Evolutionary conservation across 2,797 vertebrate species (phyloP), one percentile per base, ranked within the genome.

Genomic region (Nothura maculosa): DNA sequence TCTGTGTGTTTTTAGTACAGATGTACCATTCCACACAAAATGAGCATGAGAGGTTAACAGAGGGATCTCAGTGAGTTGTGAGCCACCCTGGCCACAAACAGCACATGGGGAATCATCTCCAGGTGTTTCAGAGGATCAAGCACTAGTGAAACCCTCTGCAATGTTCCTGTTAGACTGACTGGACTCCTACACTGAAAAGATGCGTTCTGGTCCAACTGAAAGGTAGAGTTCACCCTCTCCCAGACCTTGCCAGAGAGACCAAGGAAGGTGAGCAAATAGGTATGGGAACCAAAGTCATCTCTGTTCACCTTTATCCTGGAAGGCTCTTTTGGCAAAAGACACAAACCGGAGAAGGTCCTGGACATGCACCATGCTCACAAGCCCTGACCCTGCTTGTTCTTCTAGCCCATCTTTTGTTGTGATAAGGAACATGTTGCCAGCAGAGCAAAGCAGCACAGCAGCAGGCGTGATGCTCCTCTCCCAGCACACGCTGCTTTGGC

Each of bases 401-500:
- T 58, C 54, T 45, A 1, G 0, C 30, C 74, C 25, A 2, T 54
- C 36, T 42, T 38, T 50, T 18, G 50, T 0, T 0, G 66, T 30
- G 80, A 17, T 72, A 42, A n/a, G 43, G 55, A 69, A 66, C 0
- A 0, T 3, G 8, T 48, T 84, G 87, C 58, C 80, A 90, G 87
- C 62, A 87, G 77, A 40, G 9, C 50, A 32, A 48, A 66, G 66
- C 91, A 81, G 83, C 34, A 32, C 87, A 81, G 87, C 64, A 6
- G 7, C 1, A 60, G 72, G 9, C 1, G 6, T 13, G 62, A 62
- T 68, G 50, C 74, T 76, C 27, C 63, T 88, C 83, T 81, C 70
- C 27, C 18, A 81, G 77, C 90, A 47, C 70, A 75, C 12, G 28
- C 62, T 76, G 13, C 5, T 70, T 69, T 61, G 88, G 86, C 75